Base-by-base conservation (phyloP, 2,797 vertebrate genomes). In the Hipposideros larvatus region DNA sequence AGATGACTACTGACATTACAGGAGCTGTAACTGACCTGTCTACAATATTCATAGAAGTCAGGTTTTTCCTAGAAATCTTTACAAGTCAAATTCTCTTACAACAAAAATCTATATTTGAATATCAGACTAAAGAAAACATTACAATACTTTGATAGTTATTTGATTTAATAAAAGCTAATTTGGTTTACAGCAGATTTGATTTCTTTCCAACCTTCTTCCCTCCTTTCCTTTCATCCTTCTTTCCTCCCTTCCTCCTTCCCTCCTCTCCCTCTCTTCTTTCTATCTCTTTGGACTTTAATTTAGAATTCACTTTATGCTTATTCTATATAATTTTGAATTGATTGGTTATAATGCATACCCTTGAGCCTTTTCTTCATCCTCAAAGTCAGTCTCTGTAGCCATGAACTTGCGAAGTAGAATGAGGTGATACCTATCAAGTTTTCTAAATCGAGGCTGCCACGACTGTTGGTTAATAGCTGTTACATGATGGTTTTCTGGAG, bases 141-240 rank as follows among this genome's bases (percentile, higher is more conserved):
- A 7, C 1, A 87, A 53, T 63, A 10, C 18, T 55, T 8, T 10
- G 13, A 73, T 51, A 82, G 19, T 87, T 70, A 37, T 77, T 26
- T 55, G 19, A 84, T 87, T 73, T 80, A 83, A 26, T 73, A 51
- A 94, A 78, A 75, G 48, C 51, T 82, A 73, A 66, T 83, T 87
- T 37, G 66, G 4, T 79, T 61, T 53, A 78, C 70, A 37, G 22
- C 0, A 90, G 31, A 74, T 90, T 89, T 90, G 18, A 51, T 66
- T 34, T 51, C 41, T 5, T 22, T 1, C 4, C 59, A 28, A 28
- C 4, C 31, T 22, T n/a, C 26, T 11, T 37, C 11, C 34, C 4
- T 14, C 21, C 4, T 1, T 13, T 24, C n/a, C 3, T n/a, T n/a
- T n/a, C n/a, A n/a, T 11, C 43, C 51, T 70, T 13, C 37, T 4